phyloP scores from a whole-genome alignment of 2,888 invertebrate species.

The Pandemis cinnamomeana region DNA sequence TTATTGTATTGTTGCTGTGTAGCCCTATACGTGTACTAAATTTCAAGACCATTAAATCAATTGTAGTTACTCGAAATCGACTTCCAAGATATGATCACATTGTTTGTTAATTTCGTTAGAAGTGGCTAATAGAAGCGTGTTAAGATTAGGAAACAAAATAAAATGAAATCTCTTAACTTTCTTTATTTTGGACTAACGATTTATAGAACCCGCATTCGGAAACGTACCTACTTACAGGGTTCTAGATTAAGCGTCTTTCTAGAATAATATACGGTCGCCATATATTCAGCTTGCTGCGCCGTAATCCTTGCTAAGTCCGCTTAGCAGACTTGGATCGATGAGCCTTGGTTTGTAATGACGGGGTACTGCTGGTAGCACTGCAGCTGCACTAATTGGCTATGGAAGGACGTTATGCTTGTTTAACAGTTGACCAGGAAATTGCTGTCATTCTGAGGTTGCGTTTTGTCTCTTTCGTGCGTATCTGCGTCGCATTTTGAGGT shows the following conservation, averaged over 20 bases:
- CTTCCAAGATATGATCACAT: too few relatives aligned
- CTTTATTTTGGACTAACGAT: too few relatives aligned
- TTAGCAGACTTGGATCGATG: constrained; percentile 8
- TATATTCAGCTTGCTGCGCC: not conserved
- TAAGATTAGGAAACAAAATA: too few relatives aligned
- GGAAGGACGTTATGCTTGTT: not conserved
- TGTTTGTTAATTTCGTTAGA: too few relatives aligned
- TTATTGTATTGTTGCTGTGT: too few relatives aligned
- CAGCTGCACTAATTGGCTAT: constrained; percentile 12
- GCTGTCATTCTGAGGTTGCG: not conserved
- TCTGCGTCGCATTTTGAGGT: not conserved
- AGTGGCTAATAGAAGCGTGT: too few relatives aligned
- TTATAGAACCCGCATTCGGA: too few relatives aligned
- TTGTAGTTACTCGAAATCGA: too few relatives aligned
- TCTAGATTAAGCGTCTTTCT: not conserved
- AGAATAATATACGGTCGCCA: not conserved
- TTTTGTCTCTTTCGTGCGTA: not conserved
- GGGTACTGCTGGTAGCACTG: not conserved
- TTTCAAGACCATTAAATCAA: too few relatives aligned
- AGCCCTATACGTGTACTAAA: too few relatives aligned
- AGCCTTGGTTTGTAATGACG: constrained; percentile 8
- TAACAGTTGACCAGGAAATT: not conserved
- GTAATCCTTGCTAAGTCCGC: constrained; percentile 12
- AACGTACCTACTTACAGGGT: too few relatives aligned
- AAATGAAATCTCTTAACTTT: too few relatives aligned